Conservation (phyloP, 2,113 vertebrate genomes). For the Circaetus cinerascens region DNA sequence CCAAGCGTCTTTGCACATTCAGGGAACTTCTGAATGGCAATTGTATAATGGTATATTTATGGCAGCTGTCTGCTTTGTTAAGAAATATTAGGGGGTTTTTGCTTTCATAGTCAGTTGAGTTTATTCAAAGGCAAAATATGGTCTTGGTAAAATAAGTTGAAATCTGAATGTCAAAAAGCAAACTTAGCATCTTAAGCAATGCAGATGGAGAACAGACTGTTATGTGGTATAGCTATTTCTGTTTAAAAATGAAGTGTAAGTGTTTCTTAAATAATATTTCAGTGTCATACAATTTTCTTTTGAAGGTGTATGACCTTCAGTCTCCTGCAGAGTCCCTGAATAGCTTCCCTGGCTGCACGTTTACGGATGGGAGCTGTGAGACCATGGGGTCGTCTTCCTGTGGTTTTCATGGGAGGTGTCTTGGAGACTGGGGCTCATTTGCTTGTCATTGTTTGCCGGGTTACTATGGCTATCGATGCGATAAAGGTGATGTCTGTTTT, state of each 20-base stretch:
- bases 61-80: conserved; percentile 12
- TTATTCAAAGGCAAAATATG: not conserved
- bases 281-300: not conserved
- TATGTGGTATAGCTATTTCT: not conserved
- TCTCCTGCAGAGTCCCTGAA: conserved; percentile 81
- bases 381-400: conserved; percentile 82
- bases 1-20: not conserved
- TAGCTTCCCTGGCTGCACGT: conserved; percentile 82
- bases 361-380: conserved; percentile 83
- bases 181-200: not conserved
- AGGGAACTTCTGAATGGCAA: not conserved
- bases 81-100: not conserved
- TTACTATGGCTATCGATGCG: conserved; percentile 82
- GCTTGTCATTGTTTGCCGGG: conserved; percentile 83
- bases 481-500: conserved; percentile 75
- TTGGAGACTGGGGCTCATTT: conserved; percentile 83
- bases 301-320: conserved; percentile 82
- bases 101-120: not conserved
- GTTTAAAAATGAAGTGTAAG: not conserved
- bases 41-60: not conserved
- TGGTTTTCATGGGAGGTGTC: conserved; percentile 79
- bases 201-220: not conserved
- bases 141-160: not conserved
- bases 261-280: not conserved
- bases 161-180: not conserved